Base-by-base conservation (phyloP, 2,797 vertebrate genomes). In the Myotis planiceps region DNA sequence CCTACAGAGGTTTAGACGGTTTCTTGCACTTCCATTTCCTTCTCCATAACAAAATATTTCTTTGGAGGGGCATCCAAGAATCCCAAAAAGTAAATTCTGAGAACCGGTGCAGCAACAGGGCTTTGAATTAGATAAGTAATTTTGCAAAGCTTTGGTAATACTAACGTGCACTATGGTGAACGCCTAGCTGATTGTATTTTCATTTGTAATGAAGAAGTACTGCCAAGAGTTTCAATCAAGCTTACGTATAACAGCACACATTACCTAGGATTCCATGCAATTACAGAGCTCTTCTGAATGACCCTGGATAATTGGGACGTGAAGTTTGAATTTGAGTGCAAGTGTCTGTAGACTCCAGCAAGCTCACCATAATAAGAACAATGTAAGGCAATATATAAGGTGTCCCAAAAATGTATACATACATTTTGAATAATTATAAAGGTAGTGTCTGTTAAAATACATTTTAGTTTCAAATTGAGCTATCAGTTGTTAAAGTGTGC, bases 11-110 rank as follows among this genome's bases (percentile, higher is more conserved):
- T 69, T 96, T 27, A 95, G 51, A 39, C 25, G 4, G 5, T 69
- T 65, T 72, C 55, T 10, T 7, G 86, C 83, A 86, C 81, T 27
- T 16, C 86, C 80, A 85, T 97, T 86, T 96, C 92, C 75, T 2
- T 78, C 89, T 92, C 60, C 15, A 83, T 76, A 92, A 83, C 81
- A 92, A 90, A 80, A 45, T 76, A 69, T 90, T 96, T 74, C 75
- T 91, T 94, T 88, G 81, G 42, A 97, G 95, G 51, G 18, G 0
- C 15, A 9, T 81, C 89, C 88, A 89, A 89, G 29, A 90, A 96
- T 68, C 13, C 32, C 42, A 14, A 84, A 90, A 89, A 39, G 29
- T 47, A 90, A 87, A 92, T 71, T 87, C 79, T 74, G 16, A 45
- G 96, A 88, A 66, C 51, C 42, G 25, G 92, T 29, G 23, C 74